phyloP scores from a whole-genome alignment of 2,797 vertebrate genomes.

The Esox masquinongy region DNA sequence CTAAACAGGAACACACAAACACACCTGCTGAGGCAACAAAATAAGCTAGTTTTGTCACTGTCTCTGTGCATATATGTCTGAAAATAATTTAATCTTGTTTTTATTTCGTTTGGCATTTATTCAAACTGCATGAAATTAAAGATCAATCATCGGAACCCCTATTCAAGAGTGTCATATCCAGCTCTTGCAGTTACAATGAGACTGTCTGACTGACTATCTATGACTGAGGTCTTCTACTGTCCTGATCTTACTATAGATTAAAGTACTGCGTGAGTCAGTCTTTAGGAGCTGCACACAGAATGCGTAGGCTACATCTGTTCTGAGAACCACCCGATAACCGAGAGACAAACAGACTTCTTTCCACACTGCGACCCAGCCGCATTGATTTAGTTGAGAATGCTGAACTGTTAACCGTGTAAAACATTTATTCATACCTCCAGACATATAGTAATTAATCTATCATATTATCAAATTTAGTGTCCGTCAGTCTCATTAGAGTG shows the following conservation, averaged over 20 bases:
- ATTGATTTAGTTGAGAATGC: no score
- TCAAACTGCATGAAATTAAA: background rate
- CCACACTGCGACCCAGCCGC: no score
- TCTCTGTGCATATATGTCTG: background rate
- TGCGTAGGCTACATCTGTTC: no score
- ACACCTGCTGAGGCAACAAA: background rate
- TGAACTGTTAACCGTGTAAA: no score
- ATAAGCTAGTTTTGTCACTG: background rate
- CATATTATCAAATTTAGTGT: no score
- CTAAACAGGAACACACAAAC: background rate
- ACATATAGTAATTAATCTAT: no score
- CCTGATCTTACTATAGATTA: background rate
- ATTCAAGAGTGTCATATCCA: background rate
- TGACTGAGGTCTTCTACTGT: background rate
- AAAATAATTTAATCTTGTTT: constrained; percentile 1
- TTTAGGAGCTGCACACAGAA: no score
- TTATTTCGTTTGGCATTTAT: background rate
- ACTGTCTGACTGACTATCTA: background rate
- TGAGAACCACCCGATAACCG: no score
- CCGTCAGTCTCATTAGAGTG: no score
- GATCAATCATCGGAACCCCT: background rate
- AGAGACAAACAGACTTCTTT: no score
- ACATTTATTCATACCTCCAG: no score
- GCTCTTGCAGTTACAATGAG: background rate
- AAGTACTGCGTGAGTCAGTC: background rate